These are phyloP conservation scores for Listrodromus nycthemerus DNA, from an alignment of 2,888 invertebrate species.

Conservation along the genomic window DNA sequence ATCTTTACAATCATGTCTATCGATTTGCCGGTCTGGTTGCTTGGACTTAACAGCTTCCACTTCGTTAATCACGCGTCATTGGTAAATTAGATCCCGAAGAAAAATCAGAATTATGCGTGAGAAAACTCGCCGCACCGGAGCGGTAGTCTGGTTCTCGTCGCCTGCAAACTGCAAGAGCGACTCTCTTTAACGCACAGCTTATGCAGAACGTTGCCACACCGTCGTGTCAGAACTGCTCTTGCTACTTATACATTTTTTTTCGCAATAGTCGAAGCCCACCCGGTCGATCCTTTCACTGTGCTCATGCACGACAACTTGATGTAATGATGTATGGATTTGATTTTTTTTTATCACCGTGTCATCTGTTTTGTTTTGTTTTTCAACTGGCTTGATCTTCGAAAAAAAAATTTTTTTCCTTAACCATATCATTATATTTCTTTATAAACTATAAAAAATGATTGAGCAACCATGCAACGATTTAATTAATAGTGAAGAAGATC, in stretches of 20 bases:
- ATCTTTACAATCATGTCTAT: not conserved
- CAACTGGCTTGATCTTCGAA: not conserved
- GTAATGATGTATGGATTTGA: conserved; percentile 19
- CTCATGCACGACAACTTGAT: conserved; percentile 55
- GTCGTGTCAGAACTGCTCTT: conserved; percentile 1
- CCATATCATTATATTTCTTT: not conserved
- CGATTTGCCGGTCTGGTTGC: not conserved
- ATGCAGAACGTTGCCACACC: conserved; percentile 48
- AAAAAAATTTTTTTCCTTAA: not conserved
- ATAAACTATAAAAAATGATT: not conserved
- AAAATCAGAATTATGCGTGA: conserved; percentile 38
- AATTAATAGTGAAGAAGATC: conserved; percentile 56
- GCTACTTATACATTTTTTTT: conserved; percentile 56
- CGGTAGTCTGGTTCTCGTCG: conserved; percentile 8
- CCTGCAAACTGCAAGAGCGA: conserved; percentile 25
- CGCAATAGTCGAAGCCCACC: conserved; percentile 65
- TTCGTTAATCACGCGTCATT: conserved; percentile 9
- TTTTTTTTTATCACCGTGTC: conserved; percentile 14
- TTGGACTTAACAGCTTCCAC: not conserved
- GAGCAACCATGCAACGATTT: conserved; percentile 30
- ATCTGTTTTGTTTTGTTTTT: conserved; percentile 45
- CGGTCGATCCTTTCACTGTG: conserved; percentile 75
- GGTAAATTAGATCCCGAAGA: not conserved
- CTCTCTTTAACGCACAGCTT: conserved; percentile 28
- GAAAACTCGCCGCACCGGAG: not conserved